Conservation (phyloP, 2,888 invertebrate genomes). For the Brachyptera putata region DNA sequence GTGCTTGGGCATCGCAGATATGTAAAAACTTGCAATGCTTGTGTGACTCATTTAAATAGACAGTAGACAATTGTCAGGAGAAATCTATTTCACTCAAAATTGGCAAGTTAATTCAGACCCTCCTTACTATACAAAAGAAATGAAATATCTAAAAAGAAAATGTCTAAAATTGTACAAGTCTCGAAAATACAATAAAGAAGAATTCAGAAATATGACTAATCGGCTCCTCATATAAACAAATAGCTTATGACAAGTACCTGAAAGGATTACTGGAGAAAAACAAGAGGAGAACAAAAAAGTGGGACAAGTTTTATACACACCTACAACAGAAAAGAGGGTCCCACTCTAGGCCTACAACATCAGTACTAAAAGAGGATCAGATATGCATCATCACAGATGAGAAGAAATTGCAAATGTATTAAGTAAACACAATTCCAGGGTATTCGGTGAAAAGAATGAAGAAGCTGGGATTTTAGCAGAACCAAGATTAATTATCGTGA, state of each 20-base stretch:
- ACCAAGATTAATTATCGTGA: not conserved
- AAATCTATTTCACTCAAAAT: not conserved
- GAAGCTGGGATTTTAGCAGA: not conserved
- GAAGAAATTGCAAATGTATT: not conserved
- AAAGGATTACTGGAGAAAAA: not conserved
- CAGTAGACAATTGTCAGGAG: not conserved
- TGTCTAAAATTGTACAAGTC: no score
- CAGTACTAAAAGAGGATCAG: not conserved
- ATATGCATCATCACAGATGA: not conserved
- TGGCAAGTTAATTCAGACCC: not conserved
- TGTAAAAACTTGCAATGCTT: not conserved
- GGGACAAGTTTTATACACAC: not conserved
- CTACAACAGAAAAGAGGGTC: constrained; percentile 1
- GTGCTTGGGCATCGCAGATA: not conserved
- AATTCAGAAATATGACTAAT: not conserved
- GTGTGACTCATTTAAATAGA: not conserved
- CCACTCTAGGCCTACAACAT: not conserved
- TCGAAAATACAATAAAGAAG: not conserved
- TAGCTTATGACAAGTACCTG: not conserved
- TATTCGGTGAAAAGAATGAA: not conserved
- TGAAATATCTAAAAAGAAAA: not conserved
- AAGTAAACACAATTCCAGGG: not conserved
- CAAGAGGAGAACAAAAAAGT: not conserved
- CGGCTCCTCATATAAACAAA: not conserved
- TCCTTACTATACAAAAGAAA: not conserved